These are phyloP conservation scores for Acrossocheilus fasciatus DNA, from an alignment of 2,797 vertebrate species.

Conservation along the genomic window DNA sequence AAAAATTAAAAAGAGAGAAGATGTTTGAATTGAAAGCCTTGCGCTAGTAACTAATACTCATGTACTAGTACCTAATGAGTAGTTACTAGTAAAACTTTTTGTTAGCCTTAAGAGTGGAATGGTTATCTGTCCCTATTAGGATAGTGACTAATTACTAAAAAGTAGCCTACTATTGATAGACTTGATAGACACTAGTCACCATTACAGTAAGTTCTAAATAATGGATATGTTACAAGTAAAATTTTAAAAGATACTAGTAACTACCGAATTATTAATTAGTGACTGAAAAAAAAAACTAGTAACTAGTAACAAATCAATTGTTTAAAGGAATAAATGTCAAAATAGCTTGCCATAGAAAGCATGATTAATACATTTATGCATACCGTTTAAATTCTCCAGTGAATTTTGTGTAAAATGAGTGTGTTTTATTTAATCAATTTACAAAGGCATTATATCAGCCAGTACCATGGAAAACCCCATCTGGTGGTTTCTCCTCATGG, in stretches of 20 bases:
- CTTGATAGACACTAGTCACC: background rate
- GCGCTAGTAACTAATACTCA: background rate
- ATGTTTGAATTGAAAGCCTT: background rate
- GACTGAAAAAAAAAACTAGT: background rate
- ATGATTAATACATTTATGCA: background rate
- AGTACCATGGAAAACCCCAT: slow-evolving; percentile 9
- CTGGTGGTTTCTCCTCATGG: slow-evolving; percentile 16
- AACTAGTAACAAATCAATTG: background rate
- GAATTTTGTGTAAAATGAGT: background rate
- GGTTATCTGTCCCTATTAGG: background rate
- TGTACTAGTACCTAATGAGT: background rate
- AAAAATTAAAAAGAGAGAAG: background rate
- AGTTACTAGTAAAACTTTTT: background rate
- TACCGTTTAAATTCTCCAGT: background rate
- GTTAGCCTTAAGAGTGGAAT: background rate
- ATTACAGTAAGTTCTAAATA: background rate
- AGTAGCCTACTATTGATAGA: background rate
- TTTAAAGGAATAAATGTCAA: background rate
- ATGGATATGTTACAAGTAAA: background rate
- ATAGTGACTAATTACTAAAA: background rate
- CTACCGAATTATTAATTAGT: background rate
- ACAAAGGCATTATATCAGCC: background rate
- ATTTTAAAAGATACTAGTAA: background rate
- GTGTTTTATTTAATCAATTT: background rate
- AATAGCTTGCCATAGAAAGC: background rate